These are phyloP conservation scores for Temnothorax unifasciatus DNA, from an alignment of 2,888 invertebrate species.

Conservation along the genomic window DNA sequence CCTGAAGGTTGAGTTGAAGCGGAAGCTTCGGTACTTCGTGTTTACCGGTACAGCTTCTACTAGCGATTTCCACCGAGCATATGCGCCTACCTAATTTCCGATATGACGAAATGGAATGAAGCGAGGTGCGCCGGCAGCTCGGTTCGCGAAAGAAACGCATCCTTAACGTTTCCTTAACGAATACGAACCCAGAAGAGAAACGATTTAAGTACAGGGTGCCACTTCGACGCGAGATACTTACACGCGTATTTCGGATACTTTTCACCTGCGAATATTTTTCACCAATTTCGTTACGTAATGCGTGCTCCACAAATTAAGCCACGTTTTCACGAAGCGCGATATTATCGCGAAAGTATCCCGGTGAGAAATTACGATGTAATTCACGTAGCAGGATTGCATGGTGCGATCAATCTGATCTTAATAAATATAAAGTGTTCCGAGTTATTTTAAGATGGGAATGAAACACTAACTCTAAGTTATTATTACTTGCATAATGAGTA, in stretches of 20 bases:
- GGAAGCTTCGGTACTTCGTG: conserved; percentile 59
- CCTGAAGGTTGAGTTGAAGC: conserved; percentile 30
- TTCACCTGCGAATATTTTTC: conserved; percentile 15
- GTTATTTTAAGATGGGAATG: not conserved
- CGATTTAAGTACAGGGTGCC: conserved; percentile 29
- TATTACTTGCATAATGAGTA: not conserved
- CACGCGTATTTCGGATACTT: not conserved
- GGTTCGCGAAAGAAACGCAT: conserved; percentile 7
- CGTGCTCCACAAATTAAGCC: conserved; percentile 24
- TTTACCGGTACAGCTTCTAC: conserved; percentile 26
- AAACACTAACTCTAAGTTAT: not conserved
- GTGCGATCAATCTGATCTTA: not conserved
- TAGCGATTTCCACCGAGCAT: conserved; percentile 61
- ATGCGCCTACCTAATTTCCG: conserved; percentile 32
- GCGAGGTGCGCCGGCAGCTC: not conserved
- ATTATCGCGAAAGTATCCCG: conserved; percentile 41
- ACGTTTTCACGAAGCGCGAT: conserved; percentile 14
- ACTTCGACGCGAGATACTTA: conserved; percentile 13
- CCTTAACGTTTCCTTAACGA: not conserved
- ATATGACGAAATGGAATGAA: conserved; percentile 1
- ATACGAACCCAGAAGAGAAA: conserved; percentile 31
- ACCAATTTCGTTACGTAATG: conserved; percentile 22
- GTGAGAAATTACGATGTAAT: conserved; percentile 31
- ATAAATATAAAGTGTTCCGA: not conserved
- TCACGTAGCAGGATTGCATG: conserved; percentile 3